Base-by-base conservation (phyloP, 2,888 invertebrate species). In the Gnatocerus cornutus region DNA sequence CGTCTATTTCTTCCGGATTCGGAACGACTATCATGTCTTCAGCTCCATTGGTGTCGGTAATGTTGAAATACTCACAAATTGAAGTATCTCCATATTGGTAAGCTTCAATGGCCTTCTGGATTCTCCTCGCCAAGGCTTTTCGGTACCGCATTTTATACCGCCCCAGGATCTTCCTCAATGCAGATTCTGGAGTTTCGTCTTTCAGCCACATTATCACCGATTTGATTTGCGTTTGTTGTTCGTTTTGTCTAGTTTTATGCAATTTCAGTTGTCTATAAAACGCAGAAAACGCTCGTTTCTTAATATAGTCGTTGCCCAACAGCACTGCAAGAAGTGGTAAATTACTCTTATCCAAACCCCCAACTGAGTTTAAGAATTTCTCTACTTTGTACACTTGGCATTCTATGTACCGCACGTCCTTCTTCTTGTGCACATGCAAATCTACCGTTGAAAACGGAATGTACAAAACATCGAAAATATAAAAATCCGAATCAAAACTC, bases 401-500 rank as follows among this genome's bases (percentile, higher is more conserved):
- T 70, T 89, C 84, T 65, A 91, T 83, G 21, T 84, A 88, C 79
- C 84, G 85, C 13, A 69, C 68, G 58, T 39, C 72, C 55, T 39
- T 74, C 74, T 53, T 67, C 69, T 21, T 73, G 27, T 74, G 80
- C 10, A 68, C 46, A 45, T 88, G 88, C 4, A 87, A 83, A 3
- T 90, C 88, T 8, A 94, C 80, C 16, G 90, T 91, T 29, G 89
- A 87, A 73, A 94, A 90, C 0, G 95, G 94, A 73, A 98, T 92
- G 76, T 95, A 96, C 1, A 88, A 84, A 0, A 95, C 90, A 84
- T 94, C 93, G 84, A 93, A 95, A 73, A 98, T 92, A 79, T 92
- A 97, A 85, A 97, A 98, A 85, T 98, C 98, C 0, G 97, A 97
- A 84, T 98, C 98, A 76, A 93, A 94, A 79, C 96, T 97, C 2